These are phyloP conservation scores for Boloria selene DNA, from an alignment of 2,888 invertebrate species.

Conservation along the genomic window DNA sequence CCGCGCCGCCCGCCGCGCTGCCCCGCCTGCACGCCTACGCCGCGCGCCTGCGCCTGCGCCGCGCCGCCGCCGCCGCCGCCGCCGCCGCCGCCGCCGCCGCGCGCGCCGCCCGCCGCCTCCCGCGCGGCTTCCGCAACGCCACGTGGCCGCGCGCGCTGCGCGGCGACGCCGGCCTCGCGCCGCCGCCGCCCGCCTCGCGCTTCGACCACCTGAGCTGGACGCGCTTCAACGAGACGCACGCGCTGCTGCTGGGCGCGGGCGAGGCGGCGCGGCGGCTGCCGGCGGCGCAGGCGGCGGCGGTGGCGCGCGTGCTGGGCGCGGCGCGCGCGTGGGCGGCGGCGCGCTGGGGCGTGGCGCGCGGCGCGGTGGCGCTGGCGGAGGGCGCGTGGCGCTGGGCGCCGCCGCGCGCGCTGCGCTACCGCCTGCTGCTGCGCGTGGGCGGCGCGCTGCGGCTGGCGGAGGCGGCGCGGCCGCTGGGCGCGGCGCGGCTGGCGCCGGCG, in stretches of 20 bases:
- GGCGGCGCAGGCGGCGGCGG: conserved; percentile 62
- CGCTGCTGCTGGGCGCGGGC: conserved; percentile 90
- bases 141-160: conserved; percentile 84
- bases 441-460: conserved; percentile 85
- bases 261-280: conserved; percentile 83
- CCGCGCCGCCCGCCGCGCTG: conserved; percentile 84
- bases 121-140: conserved; percentile 52
- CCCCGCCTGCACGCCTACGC: conserved; percentile 88
- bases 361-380: conserved; percentile 47
- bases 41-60: conserved; percentile 79
- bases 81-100: conserved; percentile 37
- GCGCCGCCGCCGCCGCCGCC: conserved; percentile 42
- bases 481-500: conserved; percentile 93
- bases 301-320: conserved; percentile 50
- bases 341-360: background rate
- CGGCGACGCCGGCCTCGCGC: conserved; percentile 75
- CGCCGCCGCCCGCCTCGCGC: conserved; percentile 79
- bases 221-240: conserved; percentile 92
- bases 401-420: conserved; percentile 34
- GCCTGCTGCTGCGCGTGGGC: conserved; percentile 85
- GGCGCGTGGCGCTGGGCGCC: conserved; percentile 48
- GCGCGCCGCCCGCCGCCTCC: conserved; percentile 50
- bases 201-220: conserved; percentile 93
- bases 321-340: conserved; percentile 35
- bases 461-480: conserved; percentile 91